These are phyloP conservation scores for Geotrypetes seraphini DNA, from an alignment of 2,797 vertebrate species.

Conservation along the genomic window DNA sequence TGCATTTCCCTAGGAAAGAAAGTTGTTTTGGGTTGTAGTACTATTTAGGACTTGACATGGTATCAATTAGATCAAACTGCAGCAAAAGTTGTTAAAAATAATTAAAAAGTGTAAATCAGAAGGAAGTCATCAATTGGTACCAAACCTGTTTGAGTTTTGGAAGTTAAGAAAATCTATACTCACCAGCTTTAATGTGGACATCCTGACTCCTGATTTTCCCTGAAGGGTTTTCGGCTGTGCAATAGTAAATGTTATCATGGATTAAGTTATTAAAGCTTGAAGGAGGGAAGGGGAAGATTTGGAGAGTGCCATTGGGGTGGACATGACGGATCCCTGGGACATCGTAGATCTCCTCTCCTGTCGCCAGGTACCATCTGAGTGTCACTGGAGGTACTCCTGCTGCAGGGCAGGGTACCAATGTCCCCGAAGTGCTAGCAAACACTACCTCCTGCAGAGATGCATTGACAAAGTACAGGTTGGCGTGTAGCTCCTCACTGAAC, in stretches of 20 bases:
- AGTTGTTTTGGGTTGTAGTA: no score
- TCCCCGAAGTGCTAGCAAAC: conserved; percentile 98
- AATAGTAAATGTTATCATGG: conserved; percentile 98
- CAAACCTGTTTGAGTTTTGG: no score
- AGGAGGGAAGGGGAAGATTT: conserved; percentile 97
- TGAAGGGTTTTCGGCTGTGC: conserved; percentile 98
- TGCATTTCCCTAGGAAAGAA: no score
- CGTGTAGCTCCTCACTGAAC: conserved; percentile 93
- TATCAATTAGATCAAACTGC: no score
- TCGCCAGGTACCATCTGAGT: conserved; percentile 95
- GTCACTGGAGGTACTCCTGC: conserved; percentile 84
- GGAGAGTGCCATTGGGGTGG: conserved; percentile 96
- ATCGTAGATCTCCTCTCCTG: conserved; percentile 98
- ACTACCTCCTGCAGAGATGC: conserved; percentile 99
- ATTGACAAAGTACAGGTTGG: conserved; percentile 99
- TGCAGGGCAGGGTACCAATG: conserved; percentile 93
- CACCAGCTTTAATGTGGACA: conserved; percentile 98
- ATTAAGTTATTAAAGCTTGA: conserved; percentile 99
- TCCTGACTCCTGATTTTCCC: conserved; percentile 99
- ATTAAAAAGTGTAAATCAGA: no score
- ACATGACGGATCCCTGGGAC: conserved; percentile 97
- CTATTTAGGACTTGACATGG: no score
- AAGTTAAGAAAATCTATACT: conserved; percentile 27
- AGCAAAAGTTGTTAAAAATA: no score
- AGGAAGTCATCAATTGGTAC: no score